Percentiles rank a stretch among this genome's conserved stretches.
These are phyloP conservation scores for Megalonaias nervosa DNA, from an alignment of 1,140 invertebrate genomes.

Conservation along the genomic window DNA sequence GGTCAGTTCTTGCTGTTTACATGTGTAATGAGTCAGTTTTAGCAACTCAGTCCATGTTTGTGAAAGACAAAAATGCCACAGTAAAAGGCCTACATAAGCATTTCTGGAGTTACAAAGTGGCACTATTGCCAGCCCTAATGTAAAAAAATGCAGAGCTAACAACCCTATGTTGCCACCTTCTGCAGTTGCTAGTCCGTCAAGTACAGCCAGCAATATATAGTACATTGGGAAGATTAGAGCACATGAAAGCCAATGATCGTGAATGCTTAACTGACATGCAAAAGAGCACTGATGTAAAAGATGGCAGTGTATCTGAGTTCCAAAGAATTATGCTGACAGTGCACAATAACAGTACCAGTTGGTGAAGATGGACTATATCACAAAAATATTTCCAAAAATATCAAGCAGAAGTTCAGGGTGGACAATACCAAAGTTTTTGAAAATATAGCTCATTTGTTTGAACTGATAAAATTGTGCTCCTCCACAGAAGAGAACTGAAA, in stretches of 20 bases:
- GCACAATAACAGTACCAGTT: not conserved
- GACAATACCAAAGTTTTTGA: not conserved
- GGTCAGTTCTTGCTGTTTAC: conserved; percentile 17
- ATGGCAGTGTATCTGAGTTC: not conserved
- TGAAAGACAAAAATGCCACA: too few species aligned
- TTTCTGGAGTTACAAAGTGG: too few species aligned
- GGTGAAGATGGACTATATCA: not conserved
- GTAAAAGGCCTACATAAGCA: too few species aligned
- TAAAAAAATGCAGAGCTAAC: too few species aligned
- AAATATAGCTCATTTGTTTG: not conserved
- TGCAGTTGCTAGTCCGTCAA: not conserved
- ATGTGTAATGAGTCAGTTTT: too few species aligned
- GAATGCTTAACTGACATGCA: not conserved
- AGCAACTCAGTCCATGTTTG: too few species aligned
- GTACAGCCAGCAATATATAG: not conserved
- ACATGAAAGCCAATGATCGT: not conserved
- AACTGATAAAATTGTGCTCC: not conserved
- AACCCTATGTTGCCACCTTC: too few species aligned
- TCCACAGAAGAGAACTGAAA: not conserved
- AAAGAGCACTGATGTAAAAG: not conserved
- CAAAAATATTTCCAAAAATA: conserved; percentile 9
- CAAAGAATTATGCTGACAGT: not conserved
- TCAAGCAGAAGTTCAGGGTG: conserved; percentile 2
- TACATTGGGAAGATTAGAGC: not conserved
- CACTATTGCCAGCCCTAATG: too few species aligned